Conservation (phyloP, 2,797 vertebrate species). For the Squalus acanthias region DNA sequence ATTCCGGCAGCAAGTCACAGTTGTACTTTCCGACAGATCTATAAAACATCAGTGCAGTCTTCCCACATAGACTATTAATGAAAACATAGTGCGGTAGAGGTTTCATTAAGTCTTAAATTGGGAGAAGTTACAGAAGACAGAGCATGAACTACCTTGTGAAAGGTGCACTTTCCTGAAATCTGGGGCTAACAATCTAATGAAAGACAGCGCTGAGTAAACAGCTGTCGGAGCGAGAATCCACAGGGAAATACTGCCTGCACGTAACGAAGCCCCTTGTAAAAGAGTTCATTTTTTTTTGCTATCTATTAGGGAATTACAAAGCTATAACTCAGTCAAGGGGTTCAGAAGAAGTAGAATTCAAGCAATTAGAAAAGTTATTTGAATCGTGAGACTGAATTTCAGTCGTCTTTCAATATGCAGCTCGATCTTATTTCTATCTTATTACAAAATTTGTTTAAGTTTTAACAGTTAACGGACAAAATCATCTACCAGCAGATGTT, state of each 20-base stretch:
- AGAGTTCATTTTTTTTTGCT: background rate
- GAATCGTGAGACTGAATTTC: background rate
- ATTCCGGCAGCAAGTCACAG: background rate
- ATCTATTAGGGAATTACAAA: background rate
- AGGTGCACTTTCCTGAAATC: background rate
- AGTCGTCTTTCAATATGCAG: background rate
- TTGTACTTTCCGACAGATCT: background rate
- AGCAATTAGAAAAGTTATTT: background rate
- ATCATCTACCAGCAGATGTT: background rate
- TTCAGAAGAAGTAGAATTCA: background rate
- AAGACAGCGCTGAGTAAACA: background rate
- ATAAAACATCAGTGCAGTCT: background rate
- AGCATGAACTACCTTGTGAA: background rate
- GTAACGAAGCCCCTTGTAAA: background rate
- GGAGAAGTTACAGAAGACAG: background rate
- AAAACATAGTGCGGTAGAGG: background rate
- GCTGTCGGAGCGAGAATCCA: background rate
- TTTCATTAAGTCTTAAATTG: background rate
- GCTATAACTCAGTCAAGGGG: background rate
- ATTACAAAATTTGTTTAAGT: background rate
- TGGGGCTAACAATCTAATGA: background rate
- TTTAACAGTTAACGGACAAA: background rate
- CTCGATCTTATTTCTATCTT: background rate
- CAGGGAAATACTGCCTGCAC: background rate
- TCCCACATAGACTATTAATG: conserved; percentile 21